Percentiles rank a stretch among this genome's conserved stretches.
Evolutionary conservation across 1,140 invertebrate species (phyloP).

Genomic region (Pseudomyrmex cubaensis): DNA sequence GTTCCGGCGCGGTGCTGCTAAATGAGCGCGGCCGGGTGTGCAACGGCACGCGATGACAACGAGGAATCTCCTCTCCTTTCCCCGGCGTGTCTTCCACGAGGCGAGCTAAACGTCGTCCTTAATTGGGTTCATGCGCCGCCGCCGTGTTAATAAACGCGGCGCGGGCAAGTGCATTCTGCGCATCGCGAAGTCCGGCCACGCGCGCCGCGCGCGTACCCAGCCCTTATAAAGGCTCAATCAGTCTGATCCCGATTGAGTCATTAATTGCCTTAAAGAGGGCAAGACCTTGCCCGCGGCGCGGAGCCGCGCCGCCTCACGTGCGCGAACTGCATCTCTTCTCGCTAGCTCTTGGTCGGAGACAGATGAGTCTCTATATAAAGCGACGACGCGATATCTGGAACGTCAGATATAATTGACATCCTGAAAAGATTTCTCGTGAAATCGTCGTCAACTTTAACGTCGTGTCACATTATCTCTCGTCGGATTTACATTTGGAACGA

Average conservation of each 20-base stretch:
- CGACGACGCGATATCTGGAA: not conserved
- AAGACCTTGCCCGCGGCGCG: constrained; percentile 69
- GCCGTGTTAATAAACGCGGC: constrained; percentile 75
- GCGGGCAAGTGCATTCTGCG: constrained; percentile 76
- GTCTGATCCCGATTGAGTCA: constrained; percentile 75
- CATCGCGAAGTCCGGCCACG: constrained; percentile 78
- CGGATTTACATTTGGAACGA: no score
- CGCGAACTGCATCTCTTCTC: constrained; percentile 12
- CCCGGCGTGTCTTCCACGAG: constrained; percentile 19
- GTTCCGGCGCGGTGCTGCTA: not conserved
- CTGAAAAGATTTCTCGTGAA: no score
- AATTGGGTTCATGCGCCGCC: constrained; percentile 73
- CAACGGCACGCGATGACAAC: constrained; percentile 48
- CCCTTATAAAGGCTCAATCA: constrained; percentile 79
- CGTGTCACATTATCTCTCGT: no score
- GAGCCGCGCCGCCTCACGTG: constrained; percentile 45
- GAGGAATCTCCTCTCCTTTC: constrained; percentile 66
- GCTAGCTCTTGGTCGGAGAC: not conserved
- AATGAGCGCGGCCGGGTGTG: not conserved
- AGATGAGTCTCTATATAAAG: not conserved
- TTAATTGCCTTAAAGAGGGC: constrained; percentile 78
- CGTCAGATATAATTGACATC: no score
- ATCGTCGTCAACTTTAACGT: no score
- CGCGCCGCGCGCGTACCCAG: constrained; percentile 67
- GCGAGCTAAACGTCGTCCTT: constrained; percentile 64